Base-by-base conservation (phyloP, 1,140 invertebrate species). In the Dermatophagoides farinae region DNA sequence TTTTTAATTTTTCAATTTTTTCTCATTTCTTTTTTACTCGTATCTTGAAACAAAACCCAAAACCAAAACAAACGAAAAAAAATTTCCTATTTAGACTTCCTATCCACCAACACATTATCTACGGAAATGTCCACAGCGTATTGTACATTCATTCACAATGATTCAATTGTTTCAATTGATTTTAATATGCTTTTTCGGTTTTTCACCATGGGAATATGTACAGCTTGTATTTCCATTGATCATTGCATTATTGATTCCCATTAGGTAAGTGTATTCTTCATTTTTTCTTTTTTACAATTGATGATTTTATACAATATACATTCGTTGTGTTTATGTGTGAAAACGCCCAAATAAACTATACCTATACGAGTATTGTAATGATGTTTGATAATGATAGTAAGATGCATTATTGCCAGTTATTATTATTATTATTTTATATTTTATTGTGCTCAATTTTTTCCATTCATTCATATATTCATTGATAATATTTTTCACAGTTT, bases 51-150 rank as follows among this genome's bases (percentile, higher is more conserved):
- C n/a, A n/a, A n/a, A n/a, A n/a, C n/a, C n/a, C n/a, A n/a, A n/a
- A n/a, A n/a, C n/a, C n/a, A n/a, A n/a, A n/a, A n/a, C 8, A 31
- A 31, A 2, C 31, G 31, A 31, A 31, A 31, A 49, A 53, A 23
- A 18, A 53, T 53, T 22, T 47, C 39, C 44, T 43, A 23, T n/a
- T 16, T 0, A 80, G 77, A 78, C 78, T 58, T 77, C 78, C 1
- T 81, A 81, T 67, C 79, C 79, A 50, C 79, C 79, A 20, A 80
- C 78, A 66, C 79, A 81, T 68, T 81, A 81, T 69, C 78, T 81
- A 61, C 72, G 80, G 18, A 68, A 76, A 59, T 79, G 80, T 6
- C 79, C 80, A 20, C 79, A 81, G 68, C 71, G 78, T 39, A 79
- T 79, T 65, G 76, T 81, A 25, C 80, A 82, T 66, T 69, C 75